These are phyloP conservation scores for Macquaria australasica DNA, from an alignment of 2,113 vertebrate genomes.

Conservation along the genomic window DNA sequence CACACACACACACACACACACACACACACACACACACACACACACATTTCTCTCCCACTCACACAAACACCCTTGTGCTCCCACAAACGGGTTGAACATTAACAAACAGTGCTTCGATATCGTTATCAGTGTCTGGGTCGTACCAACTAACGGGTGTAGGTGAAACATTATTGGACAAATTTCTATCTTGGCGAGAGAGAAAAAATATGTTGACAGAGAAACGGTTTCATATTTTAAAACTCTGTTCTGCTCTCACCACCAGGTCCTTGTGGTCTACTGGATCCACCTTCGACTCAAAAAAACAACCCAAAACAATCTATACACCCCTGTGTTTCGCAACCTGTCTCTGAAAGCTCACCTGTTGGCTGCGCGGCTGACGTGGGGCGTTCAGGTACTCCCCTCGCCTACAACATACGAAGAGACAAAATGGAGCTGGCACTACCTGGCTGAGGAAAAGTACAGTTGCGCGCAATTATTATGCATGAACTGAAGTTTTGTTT, in stretches of 20 bases:
- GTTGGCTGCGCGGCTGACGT: constrained; percentile 27
- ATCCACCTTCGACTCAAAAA: fast-evolving
- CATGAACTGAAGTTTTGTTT: background rate
- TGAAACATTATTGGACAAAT: background rate
- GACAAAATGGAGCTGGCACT: constrained; percentile 72
- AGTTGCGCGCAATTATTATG: background rate
- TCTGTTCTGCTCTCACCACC: fast-evolving
- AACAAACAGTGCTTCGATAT: constrained; percentile 31
- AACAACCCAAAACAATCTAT: background rate
- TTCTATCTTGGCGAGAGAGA: no score
- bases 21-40: no score
- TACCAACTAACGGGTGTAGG: constrained; percentile 60
- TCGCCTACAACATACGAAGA: background rate
- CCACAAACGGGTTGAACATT: constrained; percentile 46
- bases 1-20: background rate
- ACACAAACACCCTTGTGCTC: background rate
- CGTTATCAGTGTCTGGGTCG: constrained; percentile 30
- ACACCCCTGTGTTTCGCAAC: constrained; percentile 33
- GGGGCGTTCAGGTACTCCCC: constrained; percentile 52
- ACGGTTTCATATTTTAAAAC: fast-evolving
- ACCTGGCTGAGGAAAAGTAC: constrained; percentile 51
- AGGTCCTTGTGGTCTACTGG: fast-evolving
- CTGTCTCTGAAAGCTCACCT: constrained; percentile 53
- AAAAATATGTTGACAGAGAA: background rate
- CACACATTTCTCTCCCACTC: background rate